phyloP scores from a whole-genome alignment of 1,140 invertebrate species.

The Luehdorfia chinensis region DNA sequence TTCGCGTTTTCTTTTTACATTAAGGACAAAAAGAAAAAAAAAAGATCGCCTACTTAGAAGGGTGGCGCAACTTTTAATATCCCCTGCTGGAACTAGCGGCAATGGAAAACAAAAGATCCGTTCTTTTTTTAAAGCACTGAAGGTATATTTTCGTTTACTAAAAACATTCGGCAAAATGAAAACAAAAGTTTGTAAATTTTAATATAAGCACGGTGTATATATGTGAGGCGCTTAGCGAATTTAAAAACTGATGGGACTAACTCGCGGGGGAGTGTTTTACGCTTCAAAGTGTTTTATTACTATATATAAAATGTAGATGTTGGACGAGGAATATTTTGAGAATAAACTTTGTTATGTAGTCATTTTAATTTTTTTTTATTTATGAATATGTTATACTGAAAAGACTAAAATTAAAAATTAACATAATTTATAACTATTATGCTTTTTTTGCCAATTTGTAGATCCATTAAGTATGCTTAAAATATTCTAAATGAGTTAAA shows the following conservation, averaged over 20 bases:
- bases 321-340: too few relatives aligned
- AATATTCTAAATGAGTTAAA: too few relatives aligned
- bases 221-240: slow-evolving; percentile 60
- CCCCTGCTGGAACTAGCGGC: slow-evolving; percentile 32
- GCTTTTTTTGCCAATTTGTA: too few relatives aligned
- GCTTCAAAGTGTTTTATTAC: too few relatives aligned
- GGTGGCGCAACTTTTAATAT: slow-evolving; percentile 71
- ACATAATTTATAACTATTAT: too few relatives aligned
- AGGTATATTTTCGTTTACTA: slow-evolving; percentile 22
- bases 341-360: too few relatives aligned
- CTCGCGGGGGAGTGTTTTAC: slow-evolving; percentile 44
- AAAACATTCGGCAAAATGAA: slow-evolving; percentile 13
- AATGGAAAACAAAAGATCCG: slow-evolving; percentile 21
- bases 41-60: slow-evolving; percentile 65
- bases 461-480: too few relatives aligned
- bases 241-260: slow-evolving; percentile 49
- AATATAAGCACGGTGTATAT: slow-evolving; percentile 55
- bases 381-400: too few relatives aligned
- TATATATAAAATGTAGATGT: too few relatives aligned
- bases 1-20: slow-evolving; percentile 75
- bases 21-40: slow-evolving; percentile 67
- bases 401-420: too few relatives aligned
- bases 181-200: slow-evolving; percentile 43
- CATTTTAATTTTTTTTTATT: too few relatives aligned
- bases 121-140: slow-evolving; percentile 15